A percentile compares a stretch with the other conserved stretches of the same genome.
Evolutionary conservation across 2,113 vertebrate species (phyloP).

Genomic region (Tychaedon coryphoeus): DNA sequence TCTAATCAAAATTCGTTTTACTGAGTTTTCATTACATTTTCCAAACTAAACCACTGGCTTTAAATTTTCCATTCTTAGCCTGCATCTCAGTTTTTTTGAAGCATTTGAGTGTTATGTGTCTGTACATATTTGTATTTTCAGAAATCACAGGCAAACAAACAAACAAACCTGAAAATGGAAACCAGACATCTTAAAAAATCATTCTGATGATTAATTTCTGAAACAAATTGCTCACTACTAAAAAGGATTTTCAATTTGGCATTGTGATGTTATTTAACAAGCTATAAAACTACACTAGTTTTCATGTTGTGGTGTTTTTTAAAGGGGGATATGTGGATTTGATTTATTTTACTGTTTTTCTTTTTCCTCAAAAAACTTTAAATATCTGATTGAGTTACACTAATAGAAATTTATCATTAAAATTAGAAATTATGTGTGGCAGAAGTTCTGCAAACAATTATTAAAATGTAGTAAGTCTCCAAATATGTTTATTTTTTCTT

Average conservation of each 20-base stretch:
- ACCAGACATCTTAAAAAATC: background rate
- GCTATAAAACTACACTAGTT: background rate
- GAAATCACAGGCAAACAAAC: background rate
- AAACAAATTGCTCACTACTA: background rate
- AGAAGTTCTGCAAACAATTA: background rate
- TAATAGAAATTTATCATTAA: background rate
- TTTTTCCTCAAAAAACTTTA: background rate
- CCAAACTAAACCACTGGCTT: background rate
- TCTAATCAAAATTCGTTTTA: background rate
- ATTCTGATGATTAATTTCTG: background rate
- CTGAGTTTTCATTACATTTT: background rate
- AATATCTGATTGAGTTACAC: background rate
- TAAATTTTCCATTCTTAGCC: background rate
- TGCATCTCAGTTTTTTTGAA: background rate
- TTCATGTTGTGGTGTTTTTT: background rate
- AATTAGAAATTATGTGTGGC: background rate
- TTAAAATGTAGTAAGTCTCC: background rate
- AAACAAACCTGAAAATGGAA: background rate
- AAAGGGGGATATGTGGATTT: fast-evolving
- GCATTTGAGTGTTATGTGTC: background rate
- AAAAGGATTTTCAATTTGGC: background rate
- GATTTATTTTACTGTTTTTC: background rate
- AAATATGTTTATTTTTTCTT: background rate
- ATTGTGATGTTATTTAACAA: background rate
- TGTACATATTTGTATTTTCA: background rate